Percentiles rank a stretch among this genome's conserved stretches.
Evolutionary conservation across 1,140 invertebrate genomes (phyloP).

Genomic region (Heliconius melpomene): DNA sequence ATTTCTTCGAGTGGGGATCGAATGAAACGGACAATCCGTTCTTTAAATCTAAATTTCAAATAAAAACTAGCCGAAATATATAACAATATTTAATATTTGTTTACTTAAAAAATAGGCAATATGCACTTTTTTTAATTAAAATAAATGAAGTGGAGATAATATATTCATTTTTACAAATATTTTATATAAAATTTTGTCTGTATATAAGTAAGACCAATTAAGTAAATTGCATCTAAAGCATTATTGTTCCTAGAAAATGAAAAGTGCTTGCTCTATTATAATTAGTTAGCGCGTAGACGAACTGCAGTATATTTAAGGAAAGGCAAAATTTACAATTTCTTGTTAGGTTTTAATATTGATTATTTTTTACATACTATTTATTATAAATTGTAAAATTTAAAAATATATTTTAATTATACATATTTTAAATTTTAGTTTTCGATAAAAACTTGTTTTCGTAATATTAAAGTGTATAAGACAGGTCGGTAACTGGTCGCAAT

Average conservation of each 20-base stretch:
- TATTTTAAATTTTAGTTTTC: background rate
- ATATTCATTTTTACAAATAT: too few species aligned
- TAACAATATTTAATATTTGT: too few species aligned
- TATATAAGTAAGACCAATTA: background rate
- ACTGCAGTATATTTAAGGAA: background rate
- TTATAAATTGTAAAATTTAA: background rate
- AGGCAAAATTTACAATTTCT: constrained; percentile 9
- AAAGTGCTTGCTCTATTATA: constrained; percentile 8
- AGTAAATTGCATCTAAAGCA: constrained; percentile 8
- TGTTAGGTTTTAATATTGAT: background rate
- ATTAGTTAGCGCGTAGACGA: constrained; percentile 5
- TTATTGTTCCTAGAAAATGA: constrained; percentile 7
- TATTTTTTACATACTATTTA: background rate
- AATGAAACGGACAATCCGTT: too few species aligned
- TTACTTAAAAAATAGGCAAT: too few species aligned
- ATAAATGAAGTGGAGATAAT: background rate
- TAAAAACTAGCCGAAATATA: too few species aligned
- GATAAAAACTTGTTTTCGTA: background rate
- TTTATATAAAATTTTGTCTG: background rate
- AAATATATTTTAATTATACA: too few species aligned
- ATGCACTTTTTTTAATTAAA: background rate
- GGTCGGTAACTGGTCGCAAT: too few species aligned
- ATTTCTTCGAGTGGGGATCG: too few species aligned
- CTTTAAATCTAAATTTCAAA: too few species aligned
- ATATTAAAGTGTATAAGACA: too few species aligned